A percentile compares a stretch with the other conserved stretches of the same genome.
These are phyloP conservation scores for Aleiodes testaceus DNA, from an alignment of 2,888 invertebrate genomes.

Conservation along the genomic window DNA sequence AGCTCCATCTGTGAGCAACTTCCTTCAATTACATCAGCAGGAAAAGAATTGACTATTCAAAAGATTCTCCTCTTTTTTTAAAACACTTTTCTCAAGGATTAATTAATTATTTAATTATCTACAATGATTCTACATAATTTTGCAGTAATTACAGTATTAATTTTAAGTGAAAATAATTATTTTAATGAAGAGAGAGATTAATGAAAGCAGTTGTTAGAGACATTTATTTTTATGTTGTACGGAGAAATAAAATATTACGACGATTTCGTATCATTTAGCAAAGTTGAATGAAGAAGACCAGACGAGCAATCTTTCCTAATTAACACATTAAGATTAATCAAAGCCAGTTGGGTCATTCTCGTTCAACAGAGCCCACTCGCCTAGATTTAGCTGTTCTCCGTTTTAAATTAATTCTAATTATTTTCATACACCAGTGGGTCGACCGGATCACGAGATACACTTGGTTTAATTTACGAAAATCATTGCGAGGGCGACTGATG, in stretches of 20 bases:
- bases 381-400: conserved; percentile 69
- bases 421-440: conserved; percentile 61
- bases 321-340: conserved; percentile 72
- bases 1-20: neutral
- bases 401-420: conserved; percentile 71
- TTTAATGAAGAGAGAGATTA: too few relatives aligned
- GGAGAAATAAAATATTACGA: neutral
- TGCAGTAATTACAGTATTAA: too few relatives aligned
- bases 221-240: neutral
- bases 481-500: conserved; percentile 10
- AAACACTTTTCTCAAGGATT: too few relatives aligned
- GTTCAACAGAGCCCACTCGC: conserved; percentile 65
- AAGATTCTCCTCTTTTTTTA: too few relatives aligned
- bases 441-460: conserved; percentile 41
- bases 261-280: conserved; percentile 15
- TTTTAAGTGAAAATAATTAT: too few relatives aligned
- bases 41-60: too few relatives aligned
- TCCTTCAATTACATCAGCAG: neutral
- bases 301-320: conserved; percentile 70
- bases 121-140: neutral
- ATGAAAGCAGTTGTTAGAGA: too few relatives aligned
- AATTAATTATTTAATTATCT: too few relatives aligned
- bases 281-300: conserved; percentile 46
- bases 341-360: conserved; percentile 68
- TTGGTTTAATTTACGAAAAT: conserved; percentile 15